These are phyloP conservation scores for Botia almorhae DNA, from an alignment of 2,797 vertebrate genomes.

Conservation along the genomic window DNA sequence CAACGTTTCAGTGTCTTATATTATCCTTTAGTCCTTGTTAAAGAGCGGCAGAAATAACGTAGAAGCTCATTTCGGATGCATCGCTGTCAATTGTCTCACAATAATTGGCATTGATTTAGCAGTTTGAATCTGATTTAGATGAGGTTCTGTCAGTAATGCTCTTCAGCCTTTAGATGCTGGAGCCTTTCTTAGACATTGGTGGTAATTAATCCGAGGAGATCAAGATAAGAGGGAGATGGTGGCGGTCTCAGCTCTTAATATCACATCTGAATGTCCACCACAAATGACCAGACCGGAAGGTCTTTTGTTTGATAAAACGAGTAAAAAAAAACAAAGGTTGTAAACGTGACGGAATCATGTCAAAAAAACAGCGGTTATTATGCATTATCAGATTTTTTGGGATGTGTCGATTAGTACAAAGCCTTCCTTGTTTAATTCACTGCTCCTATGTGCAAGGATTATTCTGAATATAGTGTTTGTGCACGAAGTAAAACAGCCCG, in stretches of 20 bases:
- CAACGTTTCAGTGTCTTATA: conserved; percentile 45
- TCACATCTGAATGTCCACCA: background rate
- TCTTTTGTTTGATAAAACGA: background rate
- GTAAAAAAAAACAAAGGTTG: background rate
- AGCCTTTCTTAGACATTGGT: conserved; percentile 56
- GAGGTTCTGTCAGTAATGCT: conserved; percentile 54
- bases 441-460: background rate
- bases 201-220: conserved; percentile 50
- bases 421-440: background rate
- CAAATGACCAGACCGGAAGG: background rate
- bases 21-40: conserved; percentile 48
- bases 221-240: conserved; percentile 5
- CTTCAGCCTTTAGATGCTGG: conserved; percentile 34
- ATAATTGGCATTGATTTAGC: conserved; percentile 71
- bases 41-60: conserved; percentile 48
- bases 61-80: conserved; percentile 55
- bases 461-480: conserved; percentile 25
- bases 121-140: conserved; percentile 70
- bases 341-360: too few relatives aligned
- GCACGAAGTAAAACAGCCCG: conserved; percentile 8
- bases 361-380: background rate
- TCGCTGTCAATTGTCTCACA: conserved; percentile 67
- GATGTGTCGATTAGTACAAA: background rate
- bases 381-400: background rate
- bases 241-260: background rate